These are phyloP conservation scores for Desmodus rotundus DNA, from an alignment of 2,113 vertebrate genomes.

Conservation along the genomic window DNA sequence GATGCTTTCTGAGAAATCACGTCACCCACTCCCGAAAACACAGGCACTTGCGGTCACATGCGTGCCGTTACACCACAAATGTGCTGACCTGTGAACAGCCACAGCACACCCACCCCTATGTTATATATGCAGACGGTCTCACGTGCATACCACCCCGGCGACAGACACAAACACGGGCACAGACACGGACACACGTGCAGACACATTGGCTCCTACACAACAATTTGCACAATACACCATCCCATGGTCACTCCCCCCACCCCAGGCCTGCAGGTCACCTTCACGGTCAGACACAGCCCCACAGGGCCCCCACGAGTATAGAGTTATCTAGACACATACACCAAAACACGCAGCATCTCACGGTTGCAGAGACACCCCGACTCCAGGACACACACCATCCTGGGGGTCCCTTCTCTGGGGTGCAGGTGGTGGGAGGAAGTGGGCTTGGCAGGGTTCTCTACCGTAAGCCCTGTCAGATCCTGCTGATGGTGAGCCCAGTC, in stretches of 20 bases:
- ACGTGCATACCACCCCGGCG: accelerated
- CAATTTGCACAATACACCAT: not conserved
- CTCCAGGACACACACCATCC: not conserved
- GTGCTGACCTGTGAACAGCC: not conserved
- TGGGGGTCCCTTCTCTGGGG: not conserved
- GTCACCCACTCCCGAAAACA: not conserved
- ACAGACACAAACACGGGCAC: not conserved
- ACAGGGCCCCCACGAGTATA: not conserved
- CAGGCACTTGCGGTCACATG: not conserved
- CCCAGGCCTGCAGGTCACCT: not conserved
- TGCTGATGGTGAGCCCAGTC: not conserved
- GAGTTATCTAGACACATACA: not conserved
- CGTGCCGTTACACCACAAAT: not conserved
- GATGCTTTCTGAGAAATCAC: not conserved
- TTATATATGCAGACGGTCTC: accelerated
- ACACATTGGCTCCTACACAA: not conserved
- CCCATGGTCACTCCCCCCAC: not conserved
- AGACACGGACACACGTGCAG: not conserved
- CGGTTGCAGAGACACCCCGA: accelerated
- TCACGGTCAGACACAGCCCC: not conserved
- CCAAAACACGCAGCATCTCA: not conserved
- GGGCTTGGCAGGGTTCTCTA: not conserved
- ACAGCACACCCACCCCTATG: accelerated
- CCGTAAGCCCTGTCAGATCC: not conserved
- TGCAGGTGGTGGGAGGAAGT: not conserved